A percentile compares a stretch with the other conserved stretches of the same genome.
These are phyloP conservation scores for Callopanchax toddi DNA, from an alignment of 2,113 vertebrate genomes.

Conservation along the genomic window DNA sequence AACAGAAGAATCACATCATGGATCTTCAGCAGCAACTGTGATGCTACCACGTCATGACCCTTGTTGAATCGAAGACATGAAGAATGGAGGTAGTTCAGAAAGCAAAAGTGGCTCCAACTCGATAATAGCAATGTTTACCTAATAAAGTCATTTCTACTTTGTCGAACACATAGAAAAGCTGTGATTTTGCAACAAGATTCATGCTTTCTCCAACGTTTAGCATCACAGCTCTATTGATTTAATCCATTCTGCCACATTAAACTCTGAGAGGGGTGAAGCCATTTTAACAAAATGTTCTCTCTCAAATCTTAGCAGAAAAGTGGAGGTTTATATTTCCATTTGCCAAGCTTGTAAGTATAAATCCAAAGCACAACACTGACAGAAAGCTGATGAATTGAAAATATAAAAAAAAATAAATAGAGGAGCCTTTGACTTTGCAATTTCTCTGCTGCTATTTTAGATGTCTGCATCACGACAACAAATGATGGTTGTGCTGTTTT, in stretches of 20 bases:
- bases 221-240: constrained; percentile 11
- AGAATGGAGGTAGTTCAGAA: too few species aligned
- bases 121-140: too few species aligned
- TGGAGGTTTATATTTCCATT: constrained; percentile 52
- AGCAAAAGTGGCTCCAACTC: too few species aligned
- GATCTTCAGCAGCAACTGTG: too few species aligned
- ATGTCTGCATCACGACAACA: constrained; percentile 63
- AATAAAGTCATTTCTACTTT: too few species aligned
- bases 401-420: constrained; percentile 38
- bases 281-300: constrained; percentile 46
- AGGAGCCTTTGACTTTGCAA: constrained; percentile 60
- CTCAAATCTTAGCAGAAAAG: constrained; percentile 37
- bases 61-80: too few species aligned
- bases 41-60: too few species aligned
- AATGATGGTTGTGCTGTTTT: constrained; percentile 61
- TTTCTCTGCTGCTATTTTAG: constrained; percentile 64
- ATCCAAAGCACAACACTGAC: constrained; percentile 53
- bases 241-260: constrained; percentile 51
- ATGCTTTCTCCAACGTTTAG: constrained; percentile 39
- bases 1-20: too few species aligned
- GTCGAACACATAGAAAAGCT: neutral
- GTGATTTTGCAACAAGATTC: constrained; percentile 66
- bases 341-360: constrained; percentile 39
- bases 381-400: constrained; percentile 65
- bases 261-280: constrained; percentile 32